phyloP scores from a whole-genome alignment of 2,797 vertebrate genomes.

The Acanthurus leucopareius region DNA sequence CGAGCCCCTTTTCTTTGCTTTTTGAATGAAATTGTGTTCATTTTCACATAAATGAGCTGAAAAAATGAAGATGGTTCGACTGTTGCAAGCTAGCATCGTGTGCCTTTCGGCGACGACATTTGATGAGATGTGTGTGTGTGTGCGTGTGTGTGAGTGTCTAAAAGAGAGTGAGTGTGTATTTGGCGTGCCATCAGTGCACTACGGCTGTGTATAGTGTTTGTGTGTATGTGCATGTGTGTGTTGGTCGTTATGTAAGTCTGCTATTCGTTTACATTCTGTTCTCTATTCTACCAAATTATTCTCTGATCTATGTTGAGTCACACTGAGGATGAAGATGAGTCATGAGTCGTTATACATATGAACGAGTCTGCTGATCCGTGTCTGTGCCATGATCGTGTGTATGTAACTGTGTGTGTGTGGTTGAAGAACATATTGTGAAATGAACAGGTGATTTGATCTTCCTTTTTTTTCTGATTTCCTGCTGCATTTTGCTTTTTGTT shows the following conservation, averaged over 20 bases:
- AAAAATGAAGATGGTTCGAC: neutral
- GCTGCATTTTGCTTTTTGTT: neutral
- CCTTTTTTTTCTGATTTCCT: neutral
- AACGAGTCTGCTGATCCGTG: constrained; percentile 14
- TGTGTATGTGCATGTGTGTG: constrained; percentile 30
- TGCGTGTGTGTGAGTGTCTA: constrained; percentile 8
- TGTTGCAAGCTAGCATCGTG: constrained; percentile 16
- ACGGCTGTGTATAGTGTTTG: constrained; percentile 13
- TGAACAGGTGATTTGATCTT: constrained; percentile 43
- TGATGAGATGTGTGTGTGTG: constrained; percentile 25
- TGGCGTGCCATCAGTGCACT: constrained; percentile 44
- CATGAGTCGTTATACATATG: constrained; percentile 26
- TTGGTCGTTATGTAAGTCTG: constrained; percentile 64
- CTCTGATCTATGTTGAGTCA: constrained; percentile 21
- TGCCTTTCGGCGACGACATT: constrained; percentile 29
- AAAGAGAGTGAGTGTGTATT: neutral
- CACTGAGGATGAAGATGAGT: constrained; percentile 40
- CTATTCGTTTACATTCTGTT: constrained; percentile 39
- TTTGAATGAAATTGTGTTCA: neutral
- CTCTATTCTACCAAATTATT: constrained; percentile 15
- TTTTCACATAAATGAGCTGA: neutral
- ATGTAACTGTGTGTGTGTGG: neutral
- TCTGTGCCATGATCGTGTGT: constrained; percentile 9
- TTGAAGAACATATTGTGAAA: constrained; percentile 16
- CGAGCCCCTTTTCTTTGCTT: neutral